Conservation (phyloP, 2,888 invertebrate genomes). For the Cheilosia soror region DNA sequence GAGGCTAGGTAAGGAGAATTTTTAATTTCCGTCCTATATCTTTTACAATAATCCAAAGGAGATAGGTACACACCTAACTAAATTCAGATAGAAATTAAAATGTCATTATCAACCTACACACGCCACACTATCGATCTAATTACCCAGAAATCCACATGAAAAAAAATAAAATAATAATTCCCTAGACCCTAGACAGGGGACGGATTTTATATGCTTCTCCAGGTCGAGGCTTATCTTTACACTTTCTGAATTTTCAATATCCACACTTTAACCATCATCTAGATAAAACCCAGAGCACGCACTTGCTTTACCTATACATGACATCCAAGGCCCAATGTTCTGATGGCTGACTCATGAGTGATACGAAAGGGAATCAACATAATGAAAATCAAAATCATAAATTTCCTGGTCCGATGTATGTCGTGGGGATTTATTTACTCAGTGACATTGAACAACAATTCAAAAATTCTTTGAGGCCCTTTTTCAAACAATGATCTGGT, state of each 20-base stretch:
- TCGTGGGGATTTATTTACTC: conserved; percentile 45
- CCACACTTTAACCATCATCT: conserved; percentile 47
- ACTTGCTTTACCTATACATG: conserved; percentile 4
- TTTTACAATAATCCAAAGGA: conserved; percentile 6
- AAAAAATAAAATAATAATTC: conserved; percentile 13
- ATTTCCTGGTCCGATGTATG: conserved; percentile 48
- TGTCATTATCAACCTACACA: conserved; percentile 60
- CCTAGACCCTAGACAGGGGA: conserved; percentile 26
- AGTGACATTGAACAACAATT: conserved; percentile 40
- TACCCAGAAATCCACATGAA: conserved; percentile 25
- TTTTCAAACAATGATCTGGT: conserved; percentile 38
- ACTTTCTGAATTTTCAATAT: conserved; percentile 48
- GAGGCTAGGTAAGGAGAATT: conserved; percentile 12
- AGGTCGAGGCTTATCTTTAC: conserved; percentile 26
- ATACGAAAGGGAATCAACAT: conserved; percentile 31
- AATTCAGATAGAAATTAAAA: conserved; percentile 42
- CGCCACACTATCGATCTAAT: conserved; percentile 53
- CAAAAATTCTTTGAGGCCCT: conserved; percentile 25
- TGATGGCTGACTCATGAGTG: conserved; percentile 55
- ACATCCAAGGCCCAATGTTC: conserved; percentile 17
- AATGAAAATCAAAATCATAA: conserved; percentile 47
- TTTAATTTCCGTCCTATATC: conserved; percentile 44
- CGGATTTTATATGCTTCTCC: no score
- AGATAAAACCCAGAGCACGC: conserved; percentile 46
- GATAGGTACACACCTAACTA: conserved; percentile 14